Evolutionary conservation across 2,888 invertebrate genomes (phyloP).

Genomic region (Autographa gamma): DNA sequence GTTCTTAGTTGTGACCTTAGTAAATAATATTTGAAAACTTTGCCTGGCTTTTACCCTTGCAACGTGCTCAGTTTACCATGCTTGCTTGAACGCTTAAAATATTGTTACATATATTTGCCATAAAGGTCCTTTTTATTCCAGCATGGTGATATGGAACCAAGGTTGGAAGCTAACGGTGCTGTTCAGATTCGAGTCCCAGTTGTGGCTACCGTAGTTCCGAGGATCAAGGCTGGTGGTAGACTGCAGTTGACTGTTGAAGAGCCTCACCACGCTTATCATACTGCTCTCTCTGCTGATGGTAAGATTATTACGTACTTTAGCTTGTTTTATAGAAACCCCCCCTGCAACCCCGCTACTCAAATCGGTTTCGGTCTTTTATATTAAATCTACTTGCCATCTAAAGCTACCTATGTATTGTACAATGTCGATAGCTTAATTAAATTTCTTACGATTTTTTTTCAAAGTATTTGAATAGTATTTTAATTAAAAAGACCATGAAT

Average conservation of each 20-base stretch:
- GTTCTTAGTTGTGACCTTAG: background rate
- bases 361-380: too few species aligned
- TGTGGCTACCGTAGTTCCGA: conserved; percentile 89
- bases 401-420: too few species aligned
- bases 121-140: conserved; percentile 9
- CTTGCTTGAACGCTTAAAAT: too few species aligned
- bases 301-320: conserved; percentile 16
- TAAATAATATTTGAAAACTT: background rate
- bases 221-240: conserved; percentile 84
- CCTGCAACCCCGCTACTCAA: too few species aligned
- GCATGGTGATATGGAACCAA: conserved; percentile 37
- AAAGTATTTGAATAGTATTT: too few species aligned
- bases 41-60: background rate
- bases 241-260: conserved; percentile 87
- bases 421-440: too few species aligned
- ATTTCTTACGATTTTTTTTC: too few species aligned
- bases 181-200: conserved; percentile 90
- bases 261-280: conserved; percentile 83
- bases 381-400: too few species aligned
- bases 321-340: too few species aligned
- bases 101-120: background rate
- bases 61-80: background rate
- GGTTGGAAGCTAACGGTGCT: conserved; percentile 69
- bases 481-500: too few species aligned
- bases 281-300: conserved; percentile 78